Base-by-base conservation (phyloP, 2,113 vertebrate species). In the Ctenodactylus gundi region DNA sequence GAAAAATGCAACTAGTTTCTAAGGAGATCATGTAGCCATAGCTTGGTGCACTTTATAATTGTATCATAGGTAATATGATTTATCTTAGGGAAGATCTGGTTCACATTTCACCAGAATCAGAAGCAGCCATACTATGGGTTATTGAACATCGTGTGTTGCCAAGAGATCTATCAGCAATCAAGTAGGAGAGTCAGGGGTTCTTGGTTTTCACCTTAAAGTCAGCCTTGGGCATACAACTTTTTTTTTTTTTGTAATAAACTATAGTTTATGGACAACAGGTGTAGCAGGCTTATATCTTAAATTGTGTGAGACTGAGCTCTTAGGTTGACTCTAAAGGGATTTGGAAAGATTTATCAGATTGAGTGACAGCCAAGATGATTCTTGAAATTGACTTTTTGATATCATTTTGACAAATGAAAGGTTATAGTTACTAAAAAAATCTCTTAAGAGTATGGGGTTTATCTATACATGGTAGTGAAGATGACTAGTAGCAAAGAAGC, bases 321-420 rank as follows among this genome's bases (percentile, higher is more conserved):
- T 72, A 81, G 87, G 34, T 68, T 91, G 80, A 39, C 81, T 95
- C n/a, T 94, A 91, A 90, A 92, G 53, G 89, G 92, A 96, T 93
- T 95, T 97, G 67, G 44, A 90, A 91, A 96, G 94, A 97, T 96
- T 94, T 93, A 96, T 90, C 91, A 97, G 55, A 91, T 3, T 90
- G 82, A 95, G 31, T 95, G 92, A 94, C 31, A 90, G 84, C 46
- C 57, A 94, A 81, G n/a, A 87, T 88, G 93, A 93, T 86, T 86
- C 86, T 96, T 97, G 83, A 94, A 96, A 97, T 75, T 95, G 89
- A 97, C 65, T 94, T 96, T 94, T 89, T 84, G 60, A 20, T 95
- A 75, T 89, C 91, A 91, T 94, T 95, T 97, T 95, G 70, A 51
- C 84, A 87, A 93, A 88, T 90, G 86, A 94, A 58, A 93, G 78